Conservation (phyloP, 2,797 vertebrate genomes). For the Neostethus bicornis region DNA sequence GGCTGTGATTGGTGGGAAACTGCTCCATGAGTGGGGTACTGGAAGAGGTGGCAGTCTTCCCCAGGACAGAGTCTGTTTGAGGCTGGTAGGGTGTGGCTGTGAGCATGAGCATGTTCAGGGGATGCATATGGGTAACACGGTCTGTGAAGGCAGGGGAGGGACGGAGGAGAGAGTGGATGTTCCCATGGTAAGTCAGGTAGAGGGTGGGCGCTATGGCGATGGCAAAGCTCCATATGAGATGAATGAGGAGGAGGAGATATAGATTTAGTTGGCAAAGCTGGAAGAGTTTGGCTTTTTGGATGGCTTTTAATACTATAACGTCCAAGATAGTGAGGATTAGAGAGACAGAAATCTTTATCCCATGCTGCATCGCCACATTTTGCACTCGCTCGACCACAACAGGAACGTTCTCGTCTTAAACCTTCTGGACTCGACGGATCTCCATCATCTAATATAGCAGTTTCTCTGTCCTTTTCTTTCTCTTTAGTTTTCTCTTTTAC, state of each 20-base stretch:
- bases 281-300: conserved; percentile 79
- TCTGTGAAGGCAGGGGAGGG: conserved; percentile 63
- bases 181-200: conserved; percentile 77
- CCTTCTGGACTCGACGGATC: conserved; percentile 42
- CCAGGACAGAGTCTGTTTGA: conserved; percentile 69
- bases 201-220: conserved; percentile 70
- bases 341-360: conserved; percentile 56
- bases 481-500: conserved; percentile 55
- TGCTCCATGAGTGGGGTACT: conserved; percentile 63
- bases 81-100: conserved; percentile 76
- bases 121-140: conserved; percentile 72
- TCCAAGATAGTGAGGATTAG: conserved; percentile 68
- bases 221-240: conserved; percentile 70
- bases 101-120: conserved; percentile 59
- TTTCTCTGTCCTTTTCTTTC: conserved; percentile 81
- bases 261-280: conserved; percentile 67
- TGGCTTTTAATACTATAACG: conserved; percentile 65
- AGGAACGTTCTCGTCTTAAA: conserved; percentile 48
- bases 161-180: conserved; percentile 55
- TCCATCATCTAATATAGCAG: conserved; percentile 86
- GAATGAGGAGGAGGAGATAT: conserved; percentile 56
- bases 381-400: conserved; percentile 36
- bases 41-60: conserved; percentile 74
- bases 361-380: conserved; percentile 56
- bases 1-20: conserved; percentile 70